These are phyloP conservation scores for Meleagris gallopavo DNA, from an alignment of 2,113 vertebrate species.

Conservation along the genomic window DNA sequence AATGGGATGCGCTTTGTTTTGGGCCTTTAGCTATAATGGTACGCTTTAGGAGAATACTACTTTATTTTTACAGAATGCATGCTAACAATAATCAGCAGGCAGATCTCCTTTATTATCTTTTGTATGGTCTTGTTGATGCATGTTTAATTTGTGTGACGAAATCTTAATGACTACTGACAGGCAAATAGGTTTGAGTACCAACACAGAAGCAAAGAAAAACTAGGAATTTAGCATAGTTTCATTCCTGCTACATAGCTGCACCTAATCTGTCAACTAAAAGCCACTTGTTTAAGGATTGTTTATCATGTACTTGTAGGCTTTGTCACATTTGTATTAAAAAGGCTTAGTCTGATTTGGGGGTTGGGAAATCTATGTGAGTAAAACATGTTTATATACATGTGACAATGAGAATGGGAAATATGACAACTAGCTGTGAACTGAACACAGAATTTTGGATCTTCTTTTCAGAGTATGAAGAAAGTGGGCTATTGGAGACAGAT, in stretches of 20 bases:
- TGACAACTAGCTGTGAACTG: constrained; percentile 1
- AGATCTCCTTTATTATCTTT: background rate
- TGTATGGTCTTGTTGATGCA: background rate
- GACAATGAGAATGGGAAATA: background rate
- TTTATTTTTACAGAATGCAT: background rate
- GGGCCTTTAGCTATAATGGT: background rate
- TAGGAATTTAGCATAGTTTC: background rate
- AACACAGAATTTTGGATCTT: constrained; percentile 56
- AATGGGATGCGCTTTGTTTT: background rate
- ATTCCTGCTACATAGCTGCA: background rate
- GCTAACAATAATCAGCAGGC: background rate
- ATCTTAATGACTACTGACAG: background rate
- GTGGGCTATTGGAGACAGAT: constrained; percentile 94
- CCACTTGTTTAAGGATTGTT: background rate
- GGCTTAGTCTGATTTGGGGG: background rate
- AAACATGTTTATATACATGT: background rate
- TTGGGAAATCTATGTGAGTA: background rate
- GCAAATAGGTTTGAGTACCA: background rate
- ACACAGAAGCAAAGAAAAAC: background rate
- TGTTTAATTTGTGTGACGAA: background rate
- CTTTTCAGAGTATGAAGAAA: constrained; percentile 96
- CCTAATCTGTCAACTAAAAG: background rate
- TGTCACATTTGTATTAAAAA: background rate
- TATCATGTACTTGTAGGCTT: background rate
- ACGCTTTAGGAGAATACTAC: background rate